Evolutionary conservation across 2,888 invertebrate species (phyloP).

Genomic region (Octonoba sinensis): DNA sequence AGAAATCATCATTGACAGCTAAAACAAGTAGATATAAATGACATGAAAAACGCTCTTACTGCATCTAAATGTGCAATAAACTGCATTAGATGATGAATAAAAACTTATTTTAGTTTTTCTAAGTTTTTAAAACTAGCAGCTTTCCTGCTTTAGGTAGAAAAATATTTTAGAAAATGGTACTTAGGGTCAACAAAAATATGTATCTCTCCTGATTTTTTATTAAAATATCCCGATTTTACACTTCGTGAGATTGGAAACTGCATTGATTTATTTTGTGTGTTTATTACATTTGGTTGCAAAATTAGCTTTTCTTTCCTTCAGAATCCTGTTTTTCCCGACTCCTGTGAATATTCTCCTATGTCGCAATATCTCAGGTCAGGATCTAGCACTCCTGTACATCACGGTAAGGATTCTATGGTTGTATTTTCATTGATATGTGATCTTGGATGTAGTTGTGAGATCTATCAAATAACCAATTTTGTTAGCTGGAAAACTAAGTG

Average conservation of each 20-base stretch:
- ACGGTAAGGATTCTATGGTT: slow-evolving; percentile 15
- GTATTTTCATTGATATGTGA: background rate
- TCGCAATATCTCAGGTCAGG: slow-evolving; percentile 7
- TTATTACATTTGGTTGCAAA: background rate
- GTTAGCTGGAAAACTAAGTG: background rate
- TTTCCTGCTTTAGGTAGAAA: no score
- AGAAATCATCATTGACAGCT: no score
- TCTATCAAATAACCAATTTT: no score
- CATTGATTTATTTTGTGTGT: background rate
- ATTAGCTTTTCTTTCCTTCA: slow-evolving; percentile 3
- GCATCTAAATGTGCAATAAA: no score
- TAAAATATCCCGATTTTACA: background rate
- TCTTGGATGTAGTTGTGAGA: no score
- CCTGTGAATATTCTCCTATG: slow-evolving; percentile 48
- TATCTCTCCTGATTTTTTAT: background rate
- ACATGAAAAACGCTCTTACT: no score
- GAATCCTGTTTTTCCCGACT: slow-evolving; percentile 33
- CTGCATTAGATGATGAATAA: no score
- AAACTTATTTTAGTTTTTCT: no score
- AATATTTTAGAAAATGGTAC: no score
- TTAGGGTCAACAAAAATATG: background rate
- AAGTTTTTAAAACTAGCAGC: no score
- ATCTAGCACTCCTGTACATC: slow-evolving; percentile 41
- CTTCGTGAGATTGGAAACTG: background rate
- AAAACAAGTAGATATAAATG: no score